These are phyloP conservation scores for Orientallactaga sibirica DNA, from an alignment of 2,797 vertebrate species.

Conservation along the genomic window DNA sequence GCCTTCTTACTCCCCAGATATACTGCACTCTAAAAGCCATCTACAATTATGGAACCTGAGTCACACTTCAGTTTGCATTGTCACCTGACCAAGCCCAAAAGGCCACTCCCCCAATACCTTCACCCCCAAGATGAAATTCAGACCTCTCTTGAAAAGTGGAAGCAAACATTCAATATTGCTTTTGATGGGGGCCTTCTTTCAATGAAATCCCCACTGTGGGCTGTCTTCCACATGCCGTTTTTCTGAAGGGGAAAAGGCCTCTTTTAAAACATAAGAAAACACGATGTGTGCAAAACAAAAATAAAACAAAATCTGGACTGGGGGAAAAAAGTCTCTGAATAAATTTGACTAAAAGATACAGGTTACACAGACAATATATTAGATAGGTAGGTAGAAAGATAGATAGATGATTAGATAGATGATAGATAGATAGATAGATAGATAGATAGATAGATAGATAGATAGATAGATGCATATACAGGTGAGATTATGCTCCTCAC, in stretches of 20 bases:
- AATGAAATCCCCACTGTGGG: background rate
- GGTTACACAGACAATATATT: background rate
- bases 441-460: slow-evolving; percentile 41
- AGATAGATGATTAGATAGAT: too few species aligned
- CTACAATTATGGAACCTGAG: background rate
- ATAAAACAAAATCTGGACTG: background rate
- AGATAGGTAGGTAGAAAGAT: background rate
- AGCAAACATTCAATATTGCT: too few species aligned
- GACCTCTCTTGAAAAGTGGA: background rate
- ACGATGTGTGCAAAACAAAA: background rate
- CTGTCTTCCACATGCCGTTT: background rate
- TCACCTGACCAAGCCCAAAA: background rate
- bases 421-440: too few species aligned
- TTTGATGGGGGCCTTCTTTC: background rate
- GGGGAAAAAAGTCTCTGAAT: background rate
- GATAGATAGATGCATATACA: background rate
- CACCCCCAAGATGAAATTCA: background rate
- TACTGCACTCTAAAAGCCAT: background rate
- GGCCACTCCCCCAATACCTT: background rate
- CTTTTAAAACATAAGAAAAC: background rate
- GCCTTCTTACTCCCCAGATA: background rate
- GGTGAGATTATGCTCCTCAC: background rate
- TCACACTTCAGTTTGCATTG: background rate
- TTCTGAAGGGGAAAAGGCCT: background rate
- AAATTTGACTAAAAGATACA: slow-evolving; percentile 47